Conservation (phyloP, 2,113 vertebrate genomes). For the Seriola dumerili region DNA sequence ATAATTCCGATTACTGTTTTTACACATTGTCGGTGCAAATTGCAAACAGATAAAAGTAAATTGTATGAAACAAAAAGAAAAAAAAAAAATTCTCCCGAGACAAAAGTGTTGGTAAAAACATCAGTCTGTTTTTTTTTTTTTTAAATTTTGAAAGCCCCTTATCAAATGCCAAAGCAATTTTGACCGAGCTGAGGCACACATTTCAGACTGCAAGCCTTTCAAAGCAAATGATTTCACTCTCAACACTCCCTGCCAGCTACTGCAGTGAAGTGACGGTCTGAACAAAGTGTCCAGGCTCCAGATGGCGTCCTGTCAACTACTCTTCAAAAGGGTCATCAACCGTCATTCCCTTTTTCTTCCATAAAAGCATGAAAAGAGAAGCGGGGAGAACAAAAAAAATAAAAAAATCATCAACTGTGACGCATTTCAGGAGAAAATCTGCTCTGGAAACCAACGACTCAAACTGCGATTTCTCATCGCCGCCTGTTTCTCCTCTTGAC, state of each 20-base stretch:
- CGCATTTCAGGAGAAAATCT: constrained; percentile 18
- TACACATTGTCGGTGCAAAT: not conserved
- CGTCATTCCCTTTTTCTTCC: constrained; percentile 22
- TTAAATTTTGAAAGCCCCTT: constrained; percentile 28
- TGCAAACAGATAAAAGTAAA: not conserved
- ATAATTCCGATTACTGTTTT: not conserved
- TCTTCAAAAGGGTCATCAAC: constrained; percentile 41
- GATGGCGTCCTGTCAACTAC: constrained; percentile 49
- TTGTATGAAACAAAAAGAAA: not conserved
- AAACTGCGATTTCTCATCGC: constrained; percentile 30
- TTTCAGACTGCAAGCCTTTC: constrained; percentile 49
- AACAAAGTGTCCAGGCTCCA: constrained; percentile 47
- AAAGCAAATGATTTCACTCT: constrained; percentile 40
- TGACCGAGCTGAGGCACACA: constrained; percentile 4
- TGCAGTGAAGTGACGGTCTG: constrained; percentile 33
- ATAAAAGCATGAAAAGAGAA: constrained; percentile 21
- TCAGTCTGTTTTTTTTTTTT: not conserved
- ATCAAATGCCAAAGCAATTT: constrained; percentile 47
- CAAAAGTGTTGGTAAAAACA: not conserved
- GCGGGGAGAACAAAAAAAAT: not conserved
- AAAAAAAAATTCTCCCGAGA: not conserved
- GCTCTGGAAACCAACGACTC: constrained; percentile 15
- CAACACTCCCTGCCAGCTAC: constrained; percentile 26
- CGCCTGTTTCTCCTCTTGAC: constrained; percentile 23
- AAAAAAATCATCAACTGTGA: not conserved